These are phyloP conservation scores for Clanis bilineata DNA, from an alignment of 2,888 invertebrate genomes.

Conservation along the genomic window DNA sequence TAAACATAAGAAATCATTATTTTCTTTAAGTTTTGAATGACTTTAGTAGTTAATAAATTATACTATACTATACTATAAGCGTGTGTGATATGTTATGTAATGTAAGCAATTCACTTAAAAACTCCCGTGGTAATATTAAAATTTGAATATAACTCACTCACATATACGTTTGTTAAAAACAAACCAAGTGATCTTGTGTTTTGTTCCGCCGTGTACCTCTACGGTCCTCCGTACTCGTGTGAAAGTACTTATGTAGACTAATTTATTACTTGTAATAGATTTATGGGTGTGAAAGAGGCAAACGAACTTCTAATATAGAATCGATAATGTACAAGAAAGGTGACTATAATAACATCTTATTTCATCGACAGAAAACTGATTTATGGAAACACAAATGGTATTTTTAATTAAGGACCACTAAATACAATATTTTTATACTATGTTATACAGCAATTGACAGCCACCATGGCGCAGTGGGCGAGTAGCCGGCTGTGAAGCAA, in stretches of 20 bases:
- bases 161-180: slow-evolving; percentile 52
- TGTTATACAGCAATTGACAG: too few species aligned
- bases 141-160: slow-evolving; percentile 57
- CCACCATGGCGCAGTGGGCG: too few species aligned
- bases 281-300: slow-evolving; percentile 51
- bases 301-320: slow-evolving; percentile 42
- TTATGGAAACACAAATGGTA: too few species aligned
- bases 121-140: slow-evolving; percentile 42
- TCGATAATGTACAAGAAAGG: slow-evolving; percentile 45
- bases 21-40: too few species aligned
- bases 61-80: too few species aligned
- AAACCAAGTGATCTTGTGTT: slow-evolving; percentile 50
- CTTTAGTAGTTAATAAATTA: too few species aligned
- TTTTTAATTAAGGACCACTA: too few species aligned
- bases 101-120: slow-evolving; percentile 9
- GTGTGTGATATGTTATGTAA: too few species aligned
- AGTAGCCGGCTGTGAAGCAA: too few species aligned
- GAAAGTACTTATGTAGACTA: slow-evolving; percentile 43
- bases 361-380: too few species aligned
- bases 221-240: slow-evolving; percentile 7
- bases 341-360: slow-evolving; percentile 16
- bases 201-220: slow-evolving; percentile 44
- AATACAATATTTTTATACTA: too few species aligned
- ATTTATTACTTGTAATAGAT: slow-evolving; percentile 63
- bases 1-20: too few species aligned